Percentiles rank a stretch among this genome's conserved stretches.
phyloP scores from a whole-genome alignment of 1,140 invertebrate genomes.

The Papilio machaon region DNA sequence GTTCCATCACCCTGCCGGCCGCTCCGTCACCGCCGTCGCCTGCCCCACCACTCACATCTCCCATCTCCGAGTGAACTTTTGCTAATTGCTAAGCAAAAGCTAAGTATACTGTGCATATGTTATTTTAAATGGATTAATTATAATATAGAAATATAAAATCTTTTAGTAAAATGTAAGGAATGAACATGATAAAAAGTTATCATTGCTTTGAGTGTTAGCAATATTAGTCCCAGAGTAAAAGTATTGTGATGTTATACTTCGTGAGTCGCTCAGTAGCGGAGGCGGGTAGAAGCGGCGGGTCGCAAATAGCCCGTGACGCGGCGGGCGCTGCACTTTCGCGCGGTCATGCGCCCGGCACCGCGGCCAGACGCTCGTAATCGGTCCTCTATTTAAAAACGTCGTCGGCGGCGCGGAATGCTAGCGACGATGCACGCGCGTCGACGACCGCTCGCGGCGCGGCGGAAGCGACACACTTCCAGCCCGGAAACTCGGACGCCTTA shows the following conservation, averaged over 20 bases:
- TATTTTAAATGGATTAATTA: neutral
- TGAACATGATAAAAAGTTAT: neutral
- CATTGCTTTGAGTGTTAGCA: neutral
- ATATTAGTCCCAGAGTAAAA: neutral
- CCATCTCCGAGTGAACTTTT: neutral
- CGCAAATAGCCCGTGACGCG: constrained; percentile 79
- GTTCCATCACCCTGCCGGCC: neutral
- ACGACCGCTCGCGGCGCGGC: constrained; percentile 75
- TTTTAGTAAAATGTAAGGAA: neutral
- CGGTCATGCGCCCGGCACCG: constrained; percentile 77
- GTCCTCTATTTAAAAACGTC: constrained; percentile 79
- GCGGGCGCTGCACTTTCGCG: constrained; percentile 77
- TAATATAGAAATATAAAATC: neutral
- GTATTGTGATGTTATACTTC: neutral
- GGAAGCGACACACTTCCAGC: constrained; percentile 80
- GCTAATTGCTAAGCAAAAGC: neutral
- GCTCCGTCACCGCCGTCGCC: constrained; percentile 28
- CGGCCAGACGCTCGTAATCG: constrained; percentile 78
- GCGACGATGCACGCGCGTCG: constrained; percentile 77
- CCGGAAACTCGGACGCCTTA: constrained; percentile 80
- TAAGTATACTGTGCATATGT: neutral
- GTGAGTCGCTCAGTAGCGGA: constrained; percentile 33
- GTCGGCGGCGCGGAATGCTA: constrained; percentile 62
- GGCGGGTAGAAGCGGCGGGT: constrained; percentile 57
- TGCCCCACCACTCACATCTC: neutral